These are phyloP conservation scores for Psephotus haematonotus DNA, from an alignment of 2,113 vertebrate genomes.

Conservation along the genomic window DNA sequence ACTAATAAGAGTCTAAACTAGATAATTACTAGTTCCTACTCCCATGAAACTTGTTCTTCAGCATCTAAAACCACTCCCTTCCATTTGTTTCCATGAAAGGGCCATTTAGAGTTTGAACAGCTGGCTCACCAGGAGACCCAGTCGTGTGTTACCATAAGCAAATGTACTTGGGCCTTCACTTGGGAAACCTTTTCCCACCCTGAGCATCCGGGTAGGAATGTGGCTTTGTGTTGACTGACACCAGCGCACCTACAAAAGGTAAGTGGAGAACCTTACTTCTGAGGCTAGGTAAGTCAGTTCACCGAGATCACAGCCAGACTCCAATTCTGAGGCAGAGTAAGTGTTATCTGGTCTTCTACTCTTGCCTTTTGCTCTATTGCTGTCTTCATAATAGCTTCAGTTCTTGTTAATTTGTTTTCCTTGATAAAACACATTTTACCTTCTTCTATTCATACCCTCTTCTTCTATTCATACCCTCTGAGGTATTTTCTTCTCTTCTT, in stretches of 20 bases:
- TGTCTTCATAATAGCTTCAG: not conserved
- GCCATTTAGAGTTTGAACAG: conserved; percentile 12
- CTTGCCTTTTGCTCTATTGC: not conserved
- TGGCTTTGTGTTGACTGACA: not conserved
- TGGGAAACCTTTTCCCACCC: not conserved
- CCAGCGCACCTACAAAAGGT: not conserved
- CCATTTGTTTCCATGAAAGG: not conserved
- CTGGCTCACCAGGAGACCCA: not conserved
- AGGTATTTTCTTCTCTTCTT: not conserved
- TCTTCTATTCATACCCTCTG: not conserved
- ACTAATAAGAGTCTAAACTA: not conserved
- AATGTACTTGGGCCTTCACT: not conserved
- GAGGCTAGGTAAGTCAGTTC: not conserved
- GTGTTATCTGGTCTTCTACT: not conserved
- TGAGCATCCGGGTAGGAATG: accelerated
- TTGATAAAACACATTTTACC: not conserved
- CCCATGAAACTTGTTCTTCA: conserved; percentile 14
- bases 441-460: not conserved
- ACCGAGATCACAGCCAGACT: not conserved
- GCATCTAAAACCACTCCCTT: not conserved
- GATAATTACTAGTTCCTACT: conserved; percentile 22
- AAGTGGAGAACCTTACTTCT: not conserved
- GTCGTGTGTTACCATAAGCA: not conserved
- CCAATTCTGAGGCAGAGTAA: not conserved
- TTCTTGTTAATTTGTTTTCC: not conserved